Conservation (phyloP, 2,113 vertebrate genomes). For the Meleagris gallopavo region DNA sequence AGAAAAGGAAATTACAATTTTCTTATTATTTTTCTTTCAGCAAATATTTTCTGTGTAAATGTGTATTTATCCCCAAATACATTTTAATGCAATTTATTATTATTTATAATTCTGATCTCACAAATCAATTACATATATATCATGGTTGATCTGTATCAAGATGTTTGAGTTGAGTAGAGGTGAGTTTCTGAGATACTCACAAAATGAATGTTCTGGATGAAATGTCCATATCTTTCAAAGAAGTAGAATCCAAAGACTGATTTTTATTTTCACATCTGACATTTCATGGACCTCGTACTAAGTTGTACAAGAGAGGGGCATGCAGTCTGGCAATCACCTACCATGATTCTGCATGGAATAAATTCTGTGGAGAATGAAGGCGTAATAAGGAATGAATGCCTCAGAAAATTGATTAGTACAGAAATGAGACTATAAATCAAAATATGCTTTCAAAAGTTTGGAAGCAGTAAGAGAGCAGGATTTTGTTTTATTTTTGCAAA, state of each 20-base stretch:
- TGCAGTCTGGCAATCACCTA: not conserved
- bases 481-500: not conserved
- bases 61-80: not conserved
- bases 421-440: not conserved
- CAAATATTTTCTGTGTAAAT: not conserved
- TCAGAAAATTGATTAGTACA: not conserved
- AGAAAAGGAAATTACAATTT: not conserved
- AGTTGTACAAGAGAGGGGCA: rapidly evolving
- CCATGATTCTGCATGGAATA: not conserved
- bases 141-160: not conserved
- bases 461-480: not conserved
- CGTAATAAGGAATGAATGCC: not conserved
- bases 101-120: not conserved
- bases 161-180: not conserved
- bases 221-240: rapidly evolving
- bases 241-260: not conserved
- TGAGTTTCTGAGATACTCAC: not conserved
- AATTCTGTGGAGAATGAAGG: not conserved
- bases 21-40: not conserved
- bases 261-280: not conserved
- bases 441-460: not conserved
- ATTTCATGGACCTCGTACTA: not conserved
- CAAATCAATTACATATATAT: not conserved
- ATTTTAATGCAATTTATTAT: not conserved
- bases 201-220: not conserved